Conservation (phyloP, 2,888 invertebrate genomes). For the Noctua janthe region DNA sequence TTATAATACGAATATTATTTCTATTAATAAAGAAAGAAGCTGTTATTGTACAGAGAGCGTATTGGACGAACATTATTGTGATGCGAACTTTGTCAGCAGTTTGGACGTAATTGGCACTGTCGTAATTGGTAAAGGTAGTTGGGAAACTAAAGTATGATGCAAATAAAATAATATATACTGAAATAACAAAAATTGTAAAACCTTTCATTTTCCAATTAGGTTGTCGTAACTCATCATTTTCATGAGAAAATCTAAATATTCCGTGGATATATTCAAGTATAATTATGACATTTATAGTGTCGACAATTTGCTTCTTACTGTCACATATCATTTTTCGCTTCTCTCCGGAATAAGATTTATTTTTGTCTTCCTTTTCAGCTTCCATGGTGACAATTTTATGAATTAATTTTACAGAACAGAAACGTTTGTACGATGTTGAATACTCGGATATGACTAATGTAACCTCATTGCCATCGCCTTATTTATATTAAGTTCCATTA, state of each 20-base stretch:
- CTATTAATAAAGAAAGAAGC: constrained; percentile 44
- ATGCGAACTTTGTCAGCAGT: constrained; percentile 48
- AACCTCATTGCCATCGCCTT: constrained; percentile 11
- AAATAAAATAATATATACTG: constrained; percentile 37
- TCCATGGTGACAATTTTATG: constrained; percentile 25
- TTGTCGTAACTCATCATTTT: constrained; percentile 35
- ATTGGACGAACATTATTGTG: constrained; percentile 39
- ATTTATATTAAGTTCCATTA: constrained; percentile 46
- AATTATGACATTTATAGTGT: constrained; percentile 46
- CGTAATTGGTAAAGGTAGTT: constrained; percentile 35
- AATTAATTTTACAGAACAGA: constrained; percentile 3
- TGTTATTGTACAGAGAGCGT: constrained; percentile 34
- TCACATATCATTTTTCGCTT: constrained; percentile 26
- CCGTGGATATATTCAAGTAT: constrained; percentile 43
- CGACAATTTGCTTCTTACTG: constrained; percentile 43
- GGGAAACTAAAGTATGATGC: constrained; percentile 55
- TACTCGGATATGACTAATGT: constrained; percentile 36
- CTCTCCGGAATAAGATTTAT: constrained; percentile 11
- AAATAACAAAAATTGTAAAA: constrained; percentile 28
- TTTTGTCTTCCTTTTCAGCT: constrained; percentile 35
- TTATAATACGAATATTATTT: constrained; percentile 53
- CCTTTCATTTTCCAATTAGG: constrained; percentile 46
- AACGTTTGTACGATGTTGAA: constrained; percentile 35
- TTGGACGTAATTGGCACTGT: constrained; percentile 42
- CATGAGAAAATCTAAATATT: constrained; percentile 41